Percentiles rank a stretch among this genome's conserved stretches.
phyloP scores from a whole-genome alignment of 2,113 vertebrate species.

The Phalacrocorax pelagicus region DNA sequence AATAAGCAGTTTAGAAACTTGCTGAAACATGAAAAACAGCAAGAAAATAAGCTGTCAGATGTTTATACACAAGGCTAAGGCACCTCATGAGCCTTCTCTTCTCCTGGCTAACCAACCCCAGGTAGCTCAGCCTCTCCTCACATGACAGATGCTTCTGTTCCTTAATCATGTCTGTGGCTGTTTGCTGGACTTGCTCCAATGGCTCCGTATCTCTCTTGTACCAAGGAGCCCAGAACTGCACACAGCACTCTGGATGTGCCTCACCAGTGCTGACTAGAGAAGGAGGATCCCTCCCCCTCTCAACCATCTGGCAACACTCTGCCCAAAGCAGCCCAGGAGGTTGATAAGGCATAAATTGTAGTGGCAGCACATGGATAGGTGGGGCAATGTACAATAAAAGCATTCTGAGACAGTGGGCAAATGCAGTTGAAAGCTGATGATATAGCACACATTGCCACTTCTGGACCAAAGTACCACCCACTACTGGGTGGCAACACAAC shows the following conservation, averaged over 20 bases:
- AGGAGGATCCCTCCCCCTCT: not conserved
- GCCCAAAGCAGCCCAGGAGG: not conserved
- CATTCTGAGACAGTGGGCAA: not conserved
- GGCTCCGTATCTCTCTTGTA: not conserved
- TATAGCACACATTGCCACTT: not conserved
- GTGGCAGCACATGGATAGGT: not conserved
- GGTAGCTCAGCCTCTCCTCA: not conserved
- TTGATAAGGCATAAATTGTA: not conserved
- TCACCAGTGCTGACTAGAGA: not conserved
- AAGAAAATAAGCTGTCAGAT: not conserved
- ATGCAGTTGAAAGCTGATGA: not conserved
- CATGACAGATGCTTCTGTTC: not conserved
- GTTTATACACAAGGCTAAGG: not conserved
- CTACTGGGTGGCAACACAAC: not conserved
- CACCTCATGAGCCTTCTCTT: not conserved
- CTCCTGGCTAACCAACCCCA: not conserved
- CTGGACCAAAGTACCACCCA: not conserved
- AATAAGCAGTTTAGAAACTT: not conserved
- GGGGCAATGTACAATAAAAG: not conserved
- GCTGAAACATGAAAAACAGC: not conserved
- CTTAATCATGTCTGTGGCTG: not conserved
- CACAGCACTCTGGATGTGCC: not conserved
- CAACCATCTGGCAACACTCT: not conserved
- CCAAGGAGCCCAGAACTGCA: not conserved
- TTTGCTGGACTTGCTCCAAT: not conserved